Evolutionary conservation across 2,113 vertebrate species (phyloP).

Genomic region (Oriolus oriolus): DNA sequence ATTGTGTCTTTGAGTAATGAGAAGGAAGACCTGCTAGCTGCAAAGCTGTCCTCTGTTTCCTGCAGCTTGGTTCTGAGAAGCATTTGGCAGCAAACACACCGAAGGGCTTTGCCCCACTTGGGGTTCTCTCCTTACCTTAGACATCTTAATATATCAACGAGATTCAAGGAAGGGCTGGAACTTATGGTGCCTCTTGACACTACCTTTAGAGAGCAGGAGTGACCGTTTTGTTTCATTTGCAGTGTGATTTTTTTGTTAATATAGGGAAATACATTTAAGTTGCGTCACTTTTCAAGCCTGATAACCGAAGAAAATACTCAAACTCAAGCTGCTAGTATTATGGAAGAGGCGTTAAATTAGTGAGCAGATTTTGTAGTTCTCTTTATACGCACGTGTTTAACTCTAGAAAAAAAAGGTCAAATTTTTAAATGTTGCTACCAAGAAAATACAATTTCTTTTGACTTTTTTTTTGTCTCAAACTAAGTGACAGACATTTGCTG

Average conservation of each 20-base stretch:
- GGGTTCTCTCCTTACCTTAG: not conserved
- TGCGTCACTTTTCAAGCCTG: not conserved
- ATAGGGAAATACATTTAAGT: not conserved
- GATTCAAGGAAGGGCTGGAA: not conserved
- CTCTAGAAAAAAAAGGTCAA: accelerated
- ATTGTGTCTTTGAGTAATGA: not conserved
- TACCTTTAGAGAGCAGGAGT: not conserved
- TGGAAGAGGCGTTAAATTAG: not conserved
- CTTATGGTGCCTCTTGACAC: not conserved
- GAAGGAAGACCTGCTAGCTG: not conserved
- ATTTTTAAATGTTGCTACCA: not conserved
- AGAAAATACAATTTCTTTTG: not conserved
- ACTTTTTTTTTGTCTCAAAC: not conserved
- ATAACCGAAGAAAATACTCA: not conserved
- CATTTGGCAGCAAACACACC: not conserved
- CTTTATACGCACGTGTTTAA: not conserved
- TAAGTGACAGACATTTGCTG: not conserved
- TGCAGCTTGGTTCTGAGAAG: not conserved
- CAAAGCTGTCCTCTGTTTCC: not conserved
- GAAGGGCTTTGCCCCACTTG: not conserved
- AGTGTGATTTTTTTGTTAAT: not conserved
- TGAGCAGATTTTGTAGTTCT: not conserved
- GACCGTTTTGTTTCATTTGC: not conserved
- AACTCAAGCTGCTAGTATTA: not conserved
- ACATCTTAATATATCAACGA: not conserved